Conservation (phyloP, 2,113 vertebrate genomes). For the Cyanoliseus patagonus region DNA sequence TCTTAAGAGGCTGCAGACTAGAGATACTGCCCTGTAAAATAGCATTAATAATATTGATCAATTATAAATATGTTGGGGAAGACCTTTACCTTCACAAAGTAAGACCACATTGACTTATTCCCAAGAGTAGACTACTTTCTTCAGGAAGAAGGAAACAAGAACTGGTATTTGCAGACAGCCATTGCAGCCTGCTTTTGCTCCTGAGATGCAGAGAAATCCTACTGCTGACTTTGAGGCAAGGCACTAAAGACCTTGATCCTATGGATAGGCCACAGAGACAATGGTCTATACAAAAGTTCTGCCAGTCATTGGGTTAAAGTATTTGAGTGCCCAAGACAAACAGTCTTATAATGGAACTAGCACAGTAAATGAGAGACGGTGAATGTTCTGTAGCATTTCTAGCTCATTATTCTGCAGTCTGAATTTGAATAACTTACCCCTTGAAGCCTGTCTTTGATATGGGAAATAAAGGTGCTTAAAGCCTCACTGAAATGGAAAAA, state of each 20-base stretch:
- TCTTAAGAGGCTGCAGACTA: not conserved
- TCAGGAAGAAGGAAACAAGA: not conserved
- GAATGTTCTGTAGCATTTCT: not conserved
- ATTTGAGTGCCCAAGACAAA: not conserved
- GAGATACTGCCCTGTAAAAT: not conserved
- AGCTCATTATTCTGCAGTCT: not conserved
- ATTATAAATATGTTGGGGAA: not conserved
- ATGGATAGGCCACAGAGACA: not conserved
- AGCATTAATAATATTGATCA: not conserved
- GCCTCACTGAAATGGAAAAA: conserved; percentile 78
- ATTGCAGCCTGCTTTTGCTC: not conserved
- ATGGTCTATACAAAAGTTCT: not conserved
- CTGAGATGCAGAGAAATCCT: not conserved
- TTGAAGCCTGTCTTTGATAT: conserved; percentile 79
- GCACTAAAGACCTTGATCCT: not conserved
- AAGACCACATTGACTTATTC: not conserved
- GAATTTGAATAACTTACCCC: conserved; percentile 77
- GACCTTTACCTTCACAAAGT: not conserved
- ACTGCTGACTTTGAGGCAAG: not conserved
- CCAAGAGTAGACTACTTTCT: not conserved
- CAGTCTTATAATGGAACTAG: not conserved
- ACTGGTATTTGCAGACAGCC: not conserved
- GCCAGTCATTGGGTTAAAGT: not conserved
- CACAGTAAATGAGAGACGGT: not conserved
- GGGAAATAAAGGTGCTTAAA: conserved; percentile 76